Percentiles rank a stretch among this genome's conserved stretches.
phyloP scores from a whole-genome alignment of 2,113 vertebrate genomes.

The Cheilinus undulatus region DNA sequence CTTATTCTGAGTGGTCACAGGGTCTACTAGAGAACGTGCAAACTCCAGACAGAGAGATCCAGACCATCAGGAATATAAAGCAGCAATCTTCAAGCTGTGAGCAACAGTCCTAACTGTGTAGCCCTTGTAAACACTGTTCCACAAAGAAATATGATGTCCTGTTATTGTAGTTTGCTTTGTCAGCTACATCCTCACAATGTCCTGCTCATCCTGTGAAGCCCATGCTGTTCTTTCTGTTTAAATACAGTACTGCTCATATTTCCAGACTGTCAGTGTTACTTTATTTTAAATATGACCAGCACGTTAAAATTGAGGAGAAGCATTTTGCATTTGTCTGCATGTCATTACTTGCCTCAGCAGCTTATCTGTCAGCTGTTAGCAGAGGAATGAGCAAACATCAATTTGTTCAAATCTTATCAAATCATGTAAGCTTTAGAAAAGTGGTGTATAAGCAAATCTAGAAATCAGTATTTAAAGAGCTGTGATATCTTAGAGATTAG shows the following conservation, averaged over 20 bases:
- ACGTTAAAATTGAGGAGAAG: not conserved
- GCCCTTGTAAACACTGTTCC: not conserved
- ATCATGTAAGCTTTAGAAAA: not conserved
- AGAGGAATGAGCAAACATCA: not conserved
- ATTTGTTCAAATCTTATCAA: no score
- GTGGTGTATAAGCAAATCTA: not conserved
- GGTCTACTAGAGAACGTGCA: no score
- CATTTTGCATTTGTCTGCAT: not conserved
- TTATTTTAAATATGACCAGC: not conserved
- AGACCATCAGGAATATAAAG: no score
- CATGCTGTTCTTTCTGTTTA: no score
- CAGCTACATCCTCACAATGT: not conserved
- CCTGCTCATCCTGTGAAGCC: no score
- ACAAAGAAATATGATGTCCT: not conserved
- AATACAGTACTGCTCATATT: not conserved
- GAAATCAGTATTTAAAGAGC: no score
- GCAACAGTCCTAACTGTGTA: no score
- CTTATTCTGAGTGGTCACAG: no score
- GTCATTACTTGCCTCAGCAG: not conserved
- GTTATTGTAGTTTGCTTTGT: not conserved
- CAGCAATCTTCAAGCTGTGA: no score
- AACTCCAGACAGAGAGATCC: no score
- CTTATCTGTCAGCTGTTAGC: not conserved
- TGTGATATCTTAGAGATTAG: no score
- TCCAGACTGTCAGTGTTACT: not conserved